Evolutionary conservation across 2,888 invertebrate genomes (phyloP).

Genomic region (Caenorhabditis auriculariae): DNA sequence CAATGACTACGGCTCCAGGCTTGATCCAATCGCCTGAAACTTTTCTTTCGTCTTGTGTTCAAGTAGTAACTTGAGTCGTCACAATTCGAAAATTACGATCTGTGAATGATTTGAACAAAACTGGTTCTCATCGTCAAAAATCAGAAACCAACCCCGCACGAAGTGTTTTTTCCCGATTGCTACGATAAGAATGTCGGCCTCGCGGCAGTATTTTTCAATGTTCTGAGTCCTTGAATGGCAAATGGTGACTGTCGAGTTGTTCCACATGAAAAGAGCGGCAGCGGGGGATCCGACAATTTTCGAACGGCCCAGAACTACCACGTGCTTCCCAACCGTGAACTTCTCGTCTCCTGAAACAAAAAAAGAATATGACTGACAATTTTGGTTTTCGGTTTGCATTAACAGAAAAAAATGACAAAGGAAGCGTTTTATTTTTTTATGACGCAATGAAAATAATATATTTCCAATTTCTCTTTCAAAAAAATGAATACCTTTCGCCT

Average conservation of each 20-base stretch:
- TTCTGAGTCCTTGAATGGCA: constrained; percentile 86
- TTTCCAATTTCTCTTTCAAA: no score
- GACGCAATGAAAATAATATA: background rate
- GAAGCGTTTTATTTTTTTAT: background rate
- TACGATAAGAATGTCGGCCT: constrained; percentile 93
- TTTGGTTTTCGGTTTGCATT: no score
- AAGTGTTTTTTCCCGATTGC: constrained; percentile 86
- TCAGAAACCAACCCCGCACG: constrained; percentile 80
- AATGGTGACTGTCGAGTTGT: constrained; percentile 91
- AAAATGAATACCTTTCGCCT: no score
- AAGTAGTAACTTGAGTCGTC: background rate
- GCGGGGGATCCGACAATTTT: constrained; percentile 97
- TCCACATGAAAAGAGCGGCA: constrained; percentile 90
- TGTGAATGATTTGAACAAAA: background rate
- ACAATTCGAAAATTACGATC: background rate
- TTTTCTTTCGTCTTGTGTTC: background rate
- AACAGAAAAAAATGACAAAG: no score
- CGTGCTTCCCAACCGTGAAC: constrained; percentile 67
- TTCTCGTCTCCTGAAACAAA: constrained; percentile 44
- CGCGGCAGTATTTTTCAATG: constrained; percentile 51
- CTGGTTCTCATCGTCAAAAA: background rate
- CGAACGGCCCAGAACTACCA: constrained; percentile 92
- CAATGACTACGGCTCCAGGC: constrained; percentile 94
- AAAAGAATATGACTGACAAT: background rate
- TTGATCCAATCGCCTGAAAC: constrained; percentile 81